phyloP scores from a whole-genome alignment of 2,888 invertebrate species.

The Dicyrtoma fusca region DNA sequence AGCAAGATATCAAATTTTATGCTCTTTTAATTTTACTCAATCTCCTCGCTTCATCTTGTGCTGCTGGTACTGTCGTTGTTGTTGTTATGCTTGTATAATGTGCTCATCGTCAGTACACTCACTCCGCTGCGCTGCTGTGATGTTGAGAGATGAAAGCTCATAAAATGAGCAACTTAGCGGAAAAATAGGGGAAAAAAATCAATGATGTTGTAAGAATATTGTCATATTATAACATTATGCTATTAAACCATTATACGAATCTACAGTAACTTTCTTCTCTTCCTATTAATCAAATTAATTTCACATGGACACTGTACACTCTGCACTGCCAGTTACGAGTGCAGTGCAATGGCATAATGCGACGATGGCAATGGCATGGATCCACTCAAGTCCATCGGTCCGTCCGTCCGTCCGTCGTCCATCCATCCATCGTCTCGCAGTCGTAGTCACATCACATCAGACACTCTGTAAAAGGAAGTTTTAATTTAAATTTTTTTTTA shows the following conservation, averaged over 20 bases:
- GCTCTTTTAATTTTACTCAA: slow-evolving; percentile 5
- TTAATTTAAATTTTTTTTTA: slow-evolving; percentile 24
- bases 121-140: neutral
- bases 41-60: neutral
- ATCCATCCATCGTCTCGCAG: neutral
- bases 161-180: neutral
- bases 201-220: slow-evolving; percentile 2
- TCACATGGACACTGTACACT: slow-evolving; percentile 9
- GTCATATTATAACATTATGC: too few relatives aligned
- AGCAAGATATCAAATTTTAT: slow-evolving; percentile 16
- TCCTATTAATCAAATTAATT: slow-evolving; percentile 13
- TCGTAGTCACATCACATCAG: slow-evolving; percentile 10
- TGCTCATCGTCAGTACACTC: neutral
- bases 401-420: neutral
- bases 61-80: neutral
- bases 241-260: neutral
- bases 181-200: slow-evolving; percentile 6
- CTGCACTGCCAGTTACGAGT: too few relatives aligned
- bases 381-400: neutral
- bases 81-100: neutral
- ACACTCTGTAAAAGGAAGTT: slow-evolving; percentile 22
- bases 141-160: neutral
- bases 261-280: slow-evolving; percentile 3
- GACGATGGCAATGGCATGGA: neutral
- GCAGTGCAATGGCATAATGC: neutral